Percentiles rank a stretch among this genome's conserved stretches.
Conservation (phyloP, 2,888 invertebrate genomes). For the Orchestes rusci region DNA sequence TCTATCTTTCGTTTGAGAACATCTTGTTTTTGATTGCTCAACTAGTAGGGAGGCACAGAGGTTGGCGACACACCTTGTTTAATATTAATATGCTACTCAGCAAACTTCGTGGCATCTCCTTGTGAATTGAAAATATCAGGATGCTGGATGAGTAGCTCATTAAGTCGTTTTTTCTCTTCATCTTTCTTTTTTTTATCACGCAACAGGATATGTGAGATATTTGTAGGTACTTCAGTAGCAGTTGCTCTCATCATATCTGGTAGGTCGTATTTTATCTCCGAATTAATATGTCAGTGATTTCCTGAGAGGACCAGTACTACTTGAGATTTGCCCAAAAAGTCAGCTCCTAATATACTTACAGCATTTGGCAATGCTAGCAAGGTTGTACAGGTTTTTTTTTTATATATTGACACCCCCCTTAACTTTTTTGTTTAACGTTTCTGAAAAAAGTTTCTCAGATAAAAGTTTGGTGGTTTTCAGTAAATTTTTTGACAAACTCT, state of each 20-base stretch:
- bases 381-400: no score
- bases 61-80: neutral
- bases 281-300: neutral
- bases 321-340: neutral
- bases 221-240: neutral
- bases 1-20: neutral
- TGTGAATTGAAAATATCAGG: neutral
- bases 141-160: neutral
- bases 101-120: conserved; percentile 2
- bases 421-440: no score
- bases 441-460: no score
- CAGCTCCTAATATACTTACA: neutral
- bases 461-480: no score
- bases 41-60: neutral
- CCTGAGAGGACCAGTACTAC: neutral
- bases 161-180: neutral
- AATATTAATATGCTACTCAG: neutral
- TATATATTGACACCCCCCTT: no score
- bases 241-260: neutral
- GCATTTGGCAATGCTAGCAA: neutral
- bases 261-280: neutral
- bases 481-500: no score
- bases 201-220: neutral
- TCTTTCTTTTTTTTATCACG: neutral
- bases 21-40: neutral